phyloP scores from a whole-genome alignment of 2,888 invertebrate species.

The Phorcus lineatus region DNA sequence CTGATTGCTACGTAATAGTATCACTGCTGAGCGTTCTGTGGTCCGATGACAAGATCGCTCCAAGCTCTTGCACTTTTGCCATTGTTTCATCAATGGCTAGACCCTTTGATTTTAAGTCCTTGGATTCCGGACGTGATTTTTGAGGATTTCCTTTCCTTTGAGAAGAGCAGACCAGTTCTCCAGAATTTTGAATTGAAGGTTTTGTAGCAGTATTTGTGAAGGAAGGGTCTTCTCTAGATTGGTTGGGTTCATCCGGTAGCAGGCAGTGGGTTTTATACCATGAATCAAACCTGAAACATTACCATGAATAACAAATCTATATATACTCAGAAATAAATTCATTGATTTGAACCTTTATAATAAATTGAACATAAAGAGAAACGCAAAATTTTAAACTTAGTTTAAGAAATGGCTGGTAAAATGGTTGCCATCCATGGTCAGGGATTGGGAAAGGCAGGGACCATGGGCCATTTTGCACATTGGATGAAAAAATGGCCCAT shows the following conservation, averaged over 20 bases:
- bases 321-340: too few relatives aligned
- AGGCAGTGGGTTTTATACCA: constrained; percentile 47
- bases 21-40: not conserved
- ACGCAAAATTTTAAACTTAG: too few relatives aligned
- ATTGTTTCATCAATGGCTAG: not conserved
- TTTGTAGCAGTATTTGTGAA: not conserved
- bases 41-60: not conserved
- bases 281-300: constrained; percentile 33
- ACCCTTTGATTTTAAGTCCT: not conserved
- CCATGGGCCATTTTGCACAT: too few relatives aligned
- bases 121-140: not conserved
- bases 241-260: not conserved
- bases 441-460: too few relatives aligned
- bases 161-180: not conserved
- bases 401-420: too few relatives aligned
- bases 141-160: not conserved
- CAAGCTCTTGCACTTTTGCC: not conserved
- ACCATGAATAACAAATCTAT: not conserved
- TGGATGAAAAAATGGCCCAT: too few relatives aligned
- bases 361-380: too few relatives aligned
- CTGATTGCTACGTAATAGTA: too few relatives aligned
- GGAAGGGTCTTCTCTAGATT: not conserved
- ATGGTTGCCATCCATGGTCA: too few relatives aligned
- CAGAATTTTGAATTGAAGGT: not conserved
- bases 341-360: too few relatives aligned